Percentiles rank a stretch among this genome's conserved stretches.
Evolutionary conservation across 1,140 invertebrate genomes (phyloP).

Genomic region (Tetramorium alpestre): DNA sequence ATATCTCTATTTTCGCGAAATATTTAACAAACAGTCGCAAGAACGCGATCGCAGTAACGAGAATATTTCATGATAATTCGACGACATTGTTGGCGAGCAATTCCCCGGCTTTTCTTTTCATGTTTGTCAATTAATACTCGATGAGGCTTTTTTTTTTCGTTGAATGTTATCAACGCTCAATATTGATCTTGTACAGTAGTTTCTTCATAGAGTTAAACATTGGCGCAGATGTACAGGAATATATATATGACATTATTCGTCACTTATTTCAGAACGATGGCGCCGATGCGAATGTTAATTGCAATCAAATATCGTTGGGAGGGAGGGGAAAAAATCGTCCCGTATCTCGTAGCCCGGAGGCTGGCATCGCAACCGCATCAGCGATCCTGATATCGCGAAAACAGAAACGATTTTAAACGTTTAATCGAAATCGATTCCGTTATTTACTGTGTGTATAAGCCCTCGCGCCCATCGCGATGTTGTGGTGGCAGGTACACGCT

Average conservation of each 20-base stretch:
- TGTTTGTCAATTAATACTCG: not conserved
- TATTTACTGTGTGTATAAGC: slow-evolving; percentile 45
- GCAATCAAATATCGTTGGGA: slow-evolving; percentile 18
- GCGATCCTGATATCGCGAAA: slow-evolving; percentile 21
- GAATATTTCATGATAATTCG: slow-evolving; percentile 3
- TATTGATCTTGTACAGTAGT: not conserved
- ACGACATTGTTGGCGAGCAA: not conserved
- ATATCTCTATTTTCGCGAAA: not conserved
- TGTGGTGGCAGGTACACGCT: slow-evolving; percentile 11
- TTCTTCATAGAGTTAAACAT: not conserved
- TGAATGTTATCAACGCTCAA: not conserved
- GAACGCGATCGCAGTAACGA: not conserved
- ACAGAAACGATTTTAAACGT: slow-evolving; percentile 52
- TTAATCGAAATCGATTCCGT: slow-evolving; percentile 51
- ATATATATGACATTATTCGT: no score
- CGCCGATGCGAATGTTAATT: slow-evolving; percentile 27
- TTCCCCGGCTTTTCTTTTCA: not conserved
- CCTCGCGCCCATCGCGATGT: slow-evolving; percentile 23
- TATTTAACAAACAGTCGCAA: not conserved
- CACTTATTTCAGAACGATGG: slow-evolving; percentile 14
- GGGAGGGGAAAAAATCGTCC: not conserved
- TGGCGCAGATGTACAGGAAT: not conserved
- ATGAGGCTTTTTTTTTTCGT: not conserved
- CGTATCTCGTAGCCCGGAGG: slow-evolving; percentile 20
- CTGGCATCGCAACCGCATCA: slow-evolving; percentile 11